Base-by-base conservation (phyloP, 2,797 vertebrate genomes). In the Anisognathus igniventris region DNA sequence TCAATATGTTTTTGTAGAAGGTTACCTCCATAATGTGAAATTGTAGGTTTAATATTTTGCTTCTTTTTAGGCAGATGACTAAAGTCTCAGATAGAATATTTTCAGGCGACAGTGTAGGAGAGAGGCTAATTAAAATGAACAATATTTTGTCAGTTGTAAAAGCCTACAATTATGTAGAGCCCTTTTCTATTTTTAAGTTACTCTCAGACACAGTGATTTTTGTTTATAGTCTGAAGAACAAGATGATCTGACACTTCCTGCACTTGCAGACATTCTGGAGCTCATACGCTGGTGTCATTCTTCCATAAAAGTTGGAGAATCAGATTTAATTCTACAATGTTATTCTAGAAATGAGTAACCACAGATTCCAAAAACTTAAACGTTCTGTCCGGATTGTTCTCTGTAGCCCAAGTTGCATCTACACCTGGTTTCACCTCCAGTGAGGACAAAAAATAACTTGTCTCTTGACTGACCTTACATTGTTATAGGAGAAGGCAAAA, bases 111-210 rank as follows among this genome's bases (percentile, higher is more conserved):
- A 78, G 51, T 82, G 71, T 61, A 93, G 66, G 53, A 93, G 39
- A 91, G 48, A 94, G 37, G 86, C 93, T 93, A 94, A 95, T 96
- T 88, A 92, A 90, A 95, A 93, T 77, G 76, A 87, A 88, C 48
- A 92, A n/a, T 92, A 88, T 91, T 96, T 96, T 93, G 65, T 86
- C 84, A 83, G 71, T 87, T 92, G 45, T 75, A 91, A 88, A 90
- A 92, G 45, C 86, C 72, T 95, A 44, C 35, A 85, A 90, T 93
- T 95, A 92, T 18, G 44, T 74, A 78, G 76, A 88, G 81, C 6
- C 15, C 56, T 91, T 58, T 79, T 66, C 57, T 85, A 93, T 95
- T 90, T 95, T 90, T 95, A 86, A 87, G 25, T 35, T 54, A 39
- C 48, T 86, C 44, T 83, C 82, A 96, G 88, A 89, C 78, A 61